Conservation (phyloP, 2,888 invertebrate species). For the Cancer borealis region DNA sequence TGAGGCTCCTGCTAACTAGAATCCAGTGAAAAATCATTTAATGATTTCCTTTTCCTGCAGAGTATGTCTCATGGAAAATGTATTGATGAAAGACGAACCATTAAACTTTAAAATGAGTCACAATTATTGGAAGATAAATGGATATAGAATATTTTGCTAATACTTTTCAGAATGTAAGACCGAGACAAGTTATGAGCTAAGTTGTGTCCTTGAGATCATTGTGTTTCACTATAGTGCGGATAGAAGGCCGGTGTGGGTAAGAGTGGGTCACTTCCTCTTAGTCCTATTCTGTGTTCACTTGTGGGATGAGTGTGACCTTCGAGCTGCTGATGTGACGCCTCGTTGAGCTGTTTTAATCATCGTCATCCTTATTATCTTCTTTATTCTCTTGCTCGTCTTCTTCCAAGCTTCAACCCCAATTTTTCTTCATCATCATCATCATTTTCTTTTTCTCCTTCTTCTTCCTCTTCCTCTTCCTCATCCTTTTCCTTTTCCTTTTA, state of each 20-base stretch:
- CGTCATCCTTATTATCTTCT: too few relatives aligned
- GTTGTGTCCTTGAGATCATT: background rate
- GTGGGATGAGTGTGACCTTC: background rate
- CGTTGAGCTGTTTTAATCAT: too few relatives aligned
- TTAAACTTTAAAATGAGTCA: background rate
- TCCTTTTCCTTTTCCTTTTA: background rate
- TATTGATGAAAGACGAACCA: background rate
- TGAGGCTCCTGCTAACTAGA: background rate
- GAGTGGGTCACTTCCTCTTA: background rate
- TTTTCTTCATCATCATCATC: too few relatives aligned
- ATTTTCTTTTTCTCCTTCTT: too few relatives aligned
- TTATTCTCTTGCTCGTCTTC: too few relatives aligned
- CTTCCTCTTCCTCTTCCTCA: background rate
- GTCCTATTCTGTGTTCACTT: background rate
- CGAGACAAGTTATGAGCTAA: background rate
- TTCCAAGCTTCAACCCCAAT: too few relatives aligned
- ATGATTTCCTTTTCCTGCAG: constrained; percentile 25
- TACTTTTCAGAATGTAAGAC: background rate
- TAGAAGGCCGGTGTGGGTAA: background rate
- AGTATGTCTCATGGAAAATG: constrained; percentile 7
- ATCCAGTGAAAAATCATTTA: background rate
- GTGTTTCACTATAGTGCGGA: background rate
- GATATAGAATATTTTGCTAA: background rate
- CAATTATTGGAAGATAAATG: background rate
- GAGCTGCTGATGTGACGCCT: too few relatives aligned